A percentile compares a stretch with the other conserved stretches of the same genome.
These are phyloP conservation scores for Gracilinanus agilis DNA, from an alignment of 2,113 vertebrate genomes.

Conservation along the genomic window DNA sequence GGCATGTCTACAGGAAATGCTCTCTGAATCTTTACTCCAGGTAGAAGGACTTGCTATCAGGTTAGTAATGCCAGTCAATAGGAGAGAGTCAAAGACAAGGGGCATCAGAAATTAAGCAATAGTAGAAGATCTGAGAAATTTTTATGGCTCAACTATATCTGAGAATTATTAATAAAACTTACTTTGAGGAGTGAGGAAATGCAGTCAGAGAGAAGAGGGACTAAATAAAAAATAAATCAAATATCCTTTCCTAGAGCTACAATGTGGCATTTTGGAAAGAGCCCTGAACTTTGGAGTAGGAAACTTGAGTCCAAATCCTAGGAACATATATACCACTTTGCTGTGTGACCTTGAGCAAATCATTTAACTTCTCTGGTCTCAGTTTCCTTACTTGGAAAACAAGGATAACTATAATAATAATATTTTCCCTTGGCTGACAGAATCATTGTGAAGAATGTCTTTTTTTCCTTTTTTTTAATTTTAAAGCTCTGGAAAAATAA, in stretches of 20 bases:
- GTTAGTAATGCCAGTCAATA: background rate
- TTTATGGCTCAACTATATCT: background rate
- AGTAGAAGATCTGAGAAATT: background rate
- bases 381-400: background rate
- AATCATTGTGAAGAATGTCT: background rate
- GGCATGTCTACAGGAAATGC: background rate
- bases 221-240: background rate
- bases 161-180: background rate
- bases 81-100: background rate
- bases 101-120: background rate
- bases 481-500: background rate
- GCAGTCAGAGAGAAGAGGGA: background rate
- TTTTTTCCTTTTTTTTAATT: background rate
- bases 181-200: background rate
- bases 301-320: background rate
- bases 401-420: background rate
- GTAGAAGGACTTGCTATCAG: background rate
- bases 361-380: background rate
- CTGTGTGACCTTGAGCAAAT: background rate
- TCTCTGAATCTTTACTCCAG: background rate
- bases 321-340: background rate
- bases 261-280: background rate
- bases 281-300: background rate
- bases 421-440: background rate
- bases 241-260: background rate